Conservation (phyloP, 2,888 invertebrate species). For the Neoaliturus tenellus region DNA sequence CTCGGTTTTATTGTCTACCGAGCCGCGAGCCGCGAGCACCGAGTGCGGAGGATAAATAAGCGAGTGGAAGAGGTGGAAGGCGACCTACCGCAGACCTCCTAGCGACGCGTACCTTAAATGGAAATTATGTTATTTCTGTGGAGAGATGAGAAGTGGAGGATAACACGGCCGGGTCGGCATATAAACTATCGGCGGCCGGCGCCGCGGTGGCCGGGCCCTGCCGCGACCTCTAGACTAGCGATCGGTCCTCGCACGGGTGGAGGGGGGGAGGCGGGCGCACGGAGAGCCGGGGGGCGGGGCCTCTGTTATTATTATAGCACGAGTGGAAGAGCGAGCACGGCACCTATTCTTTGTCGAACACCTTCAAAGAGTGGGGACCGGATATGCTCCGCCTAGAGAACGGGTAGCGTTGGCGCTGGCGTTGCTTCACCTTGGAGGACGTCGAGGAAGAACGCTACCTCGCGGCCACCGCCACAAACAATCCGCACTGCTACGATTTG, state of each 20-base stretch:
- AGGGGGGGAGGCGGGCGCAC: conserved; percentile 15
- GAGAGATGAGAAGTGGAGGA: conserved; percentile 50
- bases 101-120: conserved; percentile 48
- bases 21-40: background rate
- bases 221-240: background rate
- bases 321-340: conserved; percentile 37
- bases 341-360: conserved; percentile 27
- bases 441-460: too few relatives aligned
- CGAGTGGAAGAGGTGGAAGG: conserved; percentile 8
- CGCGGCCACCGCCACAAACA: too few relatives aligned
- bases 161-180: conserved; percentile 16
- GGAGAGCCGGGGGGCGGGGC: conserved; percentile 1
- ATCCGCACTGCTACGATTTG: too few relatives aligned
- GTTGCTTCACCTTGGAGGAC: background rate
- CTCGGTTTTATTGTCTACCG: conserved; percentile 25
- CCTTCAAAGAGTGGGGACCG: background rate
- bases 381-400: conserved; percentile 8
- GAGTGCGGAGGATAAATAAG: conserved; percentile 31
- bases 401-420: background rate
- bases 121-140: conserved; percentile 49
- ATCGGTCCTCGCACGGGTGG: background rate
- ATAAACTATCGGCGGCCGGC: conserved; percentile 40
- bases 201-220: background rate
- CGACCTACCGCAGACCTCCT: conserved; percentile 47
- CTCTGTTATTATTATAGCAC: conserved; percentile 44